These are phyloP conservation scores for Pseudorasbora parva DNA, from an alignment of 2,113 vertebrate genomes.

Conservation along the genomic window DNA sequence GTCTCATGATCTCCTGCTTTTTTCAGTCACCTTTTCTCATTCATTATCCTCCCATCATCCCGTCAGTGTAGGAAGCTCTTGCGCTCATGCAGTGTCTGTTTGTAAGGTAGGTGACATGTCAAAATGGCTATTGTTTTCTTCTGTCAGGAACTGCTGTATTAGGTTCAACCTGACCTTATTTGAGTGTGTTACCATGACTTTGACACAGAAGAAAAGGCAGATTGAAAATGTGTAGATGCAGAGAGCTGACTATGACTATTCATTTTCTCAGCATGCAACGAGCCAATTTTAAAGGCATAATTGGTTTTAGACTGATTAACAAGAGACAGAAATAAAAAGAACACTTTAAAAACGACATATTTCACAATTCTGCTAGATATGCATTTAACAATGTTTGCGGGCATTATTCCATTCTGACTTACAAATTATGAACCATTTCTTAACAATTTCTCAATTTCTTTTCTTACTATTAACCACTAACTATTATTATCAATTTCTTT, in stretches of 20 bases:
- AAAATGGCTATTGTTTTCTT: neutral
- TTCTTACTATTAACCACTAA: too few species aligned
- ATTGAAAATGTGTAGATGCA: neutral
- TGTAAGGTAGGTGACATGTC: neutral
- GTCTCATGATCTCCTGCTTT: conserved; percentile 1
- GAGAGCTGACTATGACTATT: neutral
- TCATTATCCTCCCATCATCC: neutral
- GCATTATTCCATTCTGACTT: neutral
- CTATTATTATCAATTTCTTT: too few species aligned
- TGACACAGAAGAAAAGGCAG: conserved; percentile 30
- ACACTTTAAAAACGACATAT: neutral
- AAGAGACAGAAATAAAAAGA: neutral
- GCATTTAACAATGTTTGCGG: neutral
- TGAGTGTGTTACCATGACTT: conserved; percentile 42
- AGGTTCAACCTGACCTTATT: conserved; percentile 57
- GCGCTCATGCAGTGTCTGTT: conserved; percentile 8
- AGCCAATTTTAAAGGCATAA: neutral
- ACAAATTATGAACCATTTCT: neutral
- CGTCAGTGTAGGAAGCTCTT: neutral
- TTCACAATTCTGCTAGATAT: neutral
- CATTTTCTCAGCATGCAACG: neutral
- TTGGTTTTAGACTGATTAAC: neutral
- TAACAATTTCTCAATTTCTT: too few species aligned
- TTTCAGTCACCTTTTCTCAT: neutral
- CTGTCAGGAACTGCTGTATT: conserved; percentile 41